Percentiles rank a stretch among this genome's conserved stretches.
phyloP scores from a whole-genome alignment of 2,797 vertebrate species.

The Chaunax sp. region DNA sequence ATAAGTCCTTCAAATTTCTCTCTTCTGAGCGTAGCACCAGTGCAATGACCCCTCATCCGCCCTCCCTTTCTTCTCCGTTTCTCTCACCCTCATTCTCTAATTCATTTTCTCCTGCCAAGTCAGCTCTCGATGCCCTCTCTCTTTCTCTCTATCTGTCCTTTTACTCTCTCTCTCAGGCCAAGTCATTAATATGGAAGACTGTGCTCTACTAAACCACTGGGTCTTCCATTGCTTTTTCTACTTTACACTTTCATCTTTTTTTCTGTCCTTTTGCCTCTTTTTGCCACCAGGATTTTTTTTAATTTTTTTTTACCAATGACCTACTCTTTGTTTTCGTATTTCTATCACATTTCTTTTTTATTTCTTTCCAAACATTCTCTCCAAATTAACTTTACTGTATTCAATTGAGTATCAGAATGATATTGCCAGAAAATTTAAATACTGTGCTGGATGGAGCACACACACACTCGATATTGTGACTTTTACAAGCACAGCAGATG shows the following conservation, averaged over 20 bases:
- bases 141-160: constrained; percentile 25
- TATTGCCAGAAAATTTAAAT: constrained; percentile 1
- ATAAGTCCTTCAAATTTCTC: constrained; percentile 57
- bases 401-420: constrained; percentile 16
- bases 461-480: too few relatives aligned
- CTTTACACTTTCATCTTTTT: constrained; percentile 35
- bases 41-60: constrained; percentile 56
- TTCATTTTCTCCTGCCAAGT: constrained; percentile 72
- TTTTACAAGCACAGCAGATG: not conserved
- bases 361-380: not conserved
- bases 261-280: constrained; percentile 25
- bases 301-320: not conserved
- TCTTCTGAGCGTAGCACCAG: constrained; percentile 53
- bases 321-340: constrained; percentile 20
- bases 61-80: constrained; percentile 40
- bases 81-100: constrained; percentile 49
- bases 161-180: constrained; percentile 39
- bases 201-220: constrained; percentile 44
- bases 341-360: not conserved
- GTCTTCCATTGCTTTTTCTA: constrained; percentile 39
- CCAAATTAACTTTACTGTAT: constrained; percentile 25
- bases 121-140: constrained; percentile 31
- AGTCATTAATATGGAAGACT: constrained; percentile 59
- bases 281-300: constrained; percentile 1
- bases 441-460: not conserved